Conservation (phyloP, 1,140 invertebrate genomes). For the Heliconius eleuchia region DNA sequence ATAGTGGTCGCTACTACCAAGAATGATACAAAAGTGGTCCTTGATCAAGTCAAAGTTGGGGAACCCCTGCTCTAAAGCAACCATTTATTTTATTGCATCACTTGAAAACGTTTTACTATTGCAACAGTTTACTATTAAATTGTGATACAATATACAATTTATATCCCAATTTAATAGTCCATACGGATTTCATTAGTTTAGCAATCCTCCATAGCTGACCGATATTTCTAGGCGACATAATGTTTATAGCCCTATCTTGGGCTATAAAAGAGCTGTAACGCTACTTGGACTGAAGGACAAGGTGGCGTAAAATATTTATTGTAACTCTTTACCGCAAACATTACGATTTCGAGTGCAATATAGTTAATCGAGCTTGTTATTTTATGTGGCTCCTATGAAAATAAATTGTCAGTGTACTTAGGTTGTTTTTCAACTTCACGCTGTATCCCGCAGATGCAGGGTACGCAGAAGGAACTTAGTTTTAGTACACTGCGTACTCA, state of each 20-base stretch:
- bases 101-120: conserved; percentile 4
- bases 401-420: neutral
- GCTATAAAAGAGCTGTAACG: conserved; percentile 1
- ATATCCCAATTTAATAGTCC: neutral
- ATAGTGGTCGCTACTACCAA: too few species aligned
- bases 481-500: too few species aligned
- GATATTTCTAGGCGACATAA: neutral
- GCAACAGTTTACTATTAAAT: neutral
- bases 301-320: neutral
- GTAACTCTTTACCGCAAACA: conserved; percentile 5
- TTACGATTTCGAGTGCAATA: neutral
- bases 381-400: neutral
- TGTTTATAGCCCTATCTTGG: neutral
- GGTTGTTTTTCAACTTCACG: too few species aligned
- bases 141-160: conserved; percentile 8
- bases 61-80: neutral
- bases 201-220: neutral
- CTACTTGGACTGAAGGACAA: conserved; percentile 6
- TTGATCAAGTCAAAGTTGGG: too few species aligned
- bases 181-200: neutral
- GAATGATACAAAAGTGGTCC: too few species aligned
- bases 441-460: too few species aligned
- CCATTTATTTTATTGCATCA: conserved; percentile 1
- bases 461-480: too few species aligned
- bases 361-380: neutral